Base-by-base conservation (phyloP, 2,888 invertebrate genomes). In the Zele albiditarsus region DNA sequence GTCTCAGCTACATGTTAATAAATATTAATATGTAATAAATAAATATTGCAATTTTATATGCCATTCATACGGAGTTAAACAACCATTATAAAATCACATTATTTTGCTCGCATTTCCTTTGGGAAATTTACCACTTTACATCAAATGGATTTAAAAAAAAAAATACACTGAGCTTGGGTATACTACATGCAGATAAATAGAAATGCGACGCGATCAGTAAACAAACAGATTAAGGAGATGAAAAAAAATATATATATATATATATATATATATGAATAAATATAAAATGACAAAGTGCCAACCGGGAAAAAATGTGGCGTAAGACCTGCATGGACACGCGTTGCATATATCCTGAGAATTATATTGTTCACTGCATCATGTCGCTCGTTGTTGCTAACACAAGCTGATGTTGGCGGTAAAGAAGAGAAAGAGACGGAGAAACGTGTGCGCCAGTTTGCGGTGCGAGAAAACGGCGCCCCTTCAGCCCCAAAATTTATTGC, bases 401-500 rank as follows among this genome's bases (percentile, higher is more conserved):
- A 62, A 28, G 20, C 25, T 62, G 38, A 28, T 14, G 46, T 27
- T 27, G 31, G 23, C 10, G 10, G n/a, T 53, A 10, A 53, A 53
- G 23, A 6, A 20, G 20, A 20, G 8, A n/a, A 53, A 53, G 20
- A 20, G 53, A 23, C 8, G 5, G n/a, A 3, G 53, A 53, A 53
- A 5, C n/a, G 20, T 20, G 20, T n/a, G 53, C 53, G 53, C 53
- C 53, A 53, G 53, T 53, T 67, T 65, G 58, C 25, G 70, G 63
- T 66, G 66, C 49, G 71, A 75, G 74, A 71, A 71, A 75, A 67
- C 71, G 74, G 33, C 71, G 67, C 42, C 49, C 62, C 79, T 75
- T 77, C 76, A 46, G 53, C 38, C 33, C 62, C 71, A 71, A 75
- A 75, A 75, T 75, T 75, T 75, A 75, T 84, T 78, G 73, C 80